Base-by-base conservation (phyloP, 2,888 invertebrate species). In the Erebia ligea region DNA sequence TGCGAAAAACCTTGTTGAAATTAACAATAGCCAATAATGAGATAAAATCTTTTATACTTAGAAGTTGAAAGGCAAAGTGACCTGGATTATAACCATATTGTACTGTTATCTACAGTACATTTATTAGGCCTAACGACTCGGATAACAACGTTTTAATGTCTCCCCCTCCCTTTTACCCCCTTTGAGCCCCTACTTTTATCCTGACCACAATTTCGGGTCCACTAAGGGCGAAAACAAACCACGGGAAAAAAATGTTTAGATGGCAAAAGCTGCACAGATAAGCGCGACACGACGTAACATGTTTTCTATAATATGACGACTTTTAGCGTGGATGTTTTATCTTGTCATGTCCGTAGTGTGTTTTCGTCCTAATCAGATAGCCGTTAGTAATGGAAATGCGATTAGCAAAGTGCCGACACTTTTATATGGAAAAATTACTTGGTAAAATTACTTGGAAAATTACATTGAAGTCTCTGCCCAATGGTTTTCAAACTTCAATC, bases 361-460 rank as follows among this genome's bases (percentile, higher is more conserved):
- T 34, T 34, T 34, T 34, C 34, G 34, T 6, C 34, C 68, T 71
- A 86, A 86, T 86, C 85, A 83, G 83, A 84, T 86, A 86, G 85
- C 84, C 80, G 77, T 79, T 84, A 82, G 84, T 82, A 84, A 84
- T 77, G 74, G 75, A 81, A 83, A 82, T 83, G 80, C 77, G 78
- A 83, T 82, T 81, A 76, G 58, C 70, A 61, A 71, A 73, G 69
- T 71, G 73, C 71, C 68, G 64, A 57, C 72, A 70, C 70, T 72
- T 72, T 74, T 72, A 68, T 74, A 68, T 70, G 74, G 66, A 72
- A 70, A 72, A 72, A 74, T 72, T 71, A 71, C 69, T 73, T 67
- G 61, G 67, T n/a, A 71, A 67, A 73, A 72, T 73, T 69, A 71
- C 69, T 73, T 67, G 61, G 67, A 71, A 67, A 73, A 72, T 73